phyloP scores from a whole-genome alignment of 2,797 vertebrate genomes.

The Tenualosa ilisha region DNA sequence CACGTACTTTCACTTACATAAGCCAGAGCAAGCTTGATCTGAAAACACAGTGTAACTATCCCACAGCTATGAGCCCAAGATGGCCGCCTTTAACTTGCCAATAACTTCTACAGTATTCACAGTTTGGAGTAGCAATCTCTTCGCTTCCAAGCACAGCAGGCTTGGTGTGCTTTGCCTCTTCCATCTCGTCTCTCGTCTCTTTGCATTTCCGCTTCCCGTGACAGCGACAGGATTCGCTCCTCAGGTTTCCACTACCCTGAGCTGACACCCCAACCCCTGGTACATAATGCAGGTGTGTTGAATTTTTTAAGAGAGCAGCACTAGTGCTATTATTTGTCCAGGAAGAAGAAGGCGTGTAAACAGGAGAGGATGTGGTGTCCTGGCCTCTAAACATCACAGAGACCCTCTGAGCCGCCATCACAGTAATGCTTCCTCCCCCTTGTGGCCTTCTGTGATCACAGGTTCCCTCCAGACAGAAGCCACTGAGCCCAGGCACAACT shows the following conservation, averaged over 20 bases:
- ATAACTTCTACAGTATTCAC: not conserved
- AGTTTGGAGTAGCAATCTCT: not conserved
- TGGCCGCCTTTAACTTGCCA: not conserved
- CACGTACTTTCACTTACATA: not conserved
- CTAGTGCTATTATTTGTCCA: conserved; percentile 62
- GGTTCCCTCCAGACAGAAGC: conserved; percentile 40
- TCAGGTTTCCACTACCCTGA: conserved; percentile 44
- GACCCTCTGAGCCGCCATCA: conserved; percentile 44
- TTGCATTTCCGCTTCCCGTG: not conserved
- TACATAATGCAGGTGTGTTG: conserved; percentile 60
- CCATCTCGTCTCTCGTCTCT: not conserved
- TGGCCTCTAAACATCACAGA: conserved; percentile 65
- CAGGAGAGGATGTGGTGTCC: conserved; percentile 59
- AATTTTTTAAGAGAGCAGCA: conserved; percentile 58
- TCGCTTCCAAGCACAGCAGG: not conserved
- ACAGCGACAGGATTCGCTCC: not conserved
- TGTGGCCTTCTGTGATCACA: conserved; percentile 48
- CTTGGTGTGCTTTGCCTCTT: not conserved
- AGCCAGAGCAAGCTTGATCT: not conserved
- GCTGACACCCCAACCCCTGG: conserved; percentile 55
- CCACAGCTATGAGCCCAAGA: not conserved
- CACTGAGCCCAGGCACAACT: not conserved
- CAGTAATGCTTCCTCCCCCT: conserved; percentile 59
- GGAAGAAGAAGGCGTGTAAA: conserved; percentile 56
- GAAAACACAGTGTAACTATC: not conserved